Conservation (phyloP, 2,113 vertebrate genomes). For the Emberiza fucata region DNA sequence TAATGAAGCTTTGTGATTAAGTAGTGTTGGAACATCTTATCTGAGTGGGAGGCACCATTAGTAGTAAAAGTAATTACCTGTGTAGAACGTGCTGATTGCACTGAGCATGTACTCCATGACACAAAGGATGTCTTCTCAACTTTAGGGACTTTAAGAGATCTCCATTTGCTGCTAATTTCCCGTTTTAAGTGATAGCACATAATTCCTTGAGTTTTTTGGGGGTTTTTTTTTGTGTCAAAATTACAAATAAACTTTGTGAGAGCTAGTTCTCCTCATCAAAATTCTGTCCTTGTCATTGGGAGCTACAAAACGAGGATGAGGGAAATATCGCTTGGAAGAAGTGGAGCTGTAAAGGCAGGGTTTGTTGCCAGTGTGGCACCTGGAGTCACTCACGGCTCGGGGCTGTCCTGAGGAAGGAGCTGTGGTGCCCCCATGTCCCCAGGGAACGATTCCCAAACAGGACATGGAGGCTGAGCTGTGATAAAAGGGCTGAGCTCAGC, state of each 20-base stretch:
- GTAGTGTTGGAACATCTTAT: conserved; percentile 81
- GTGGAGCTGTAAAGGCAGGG: not conserved
- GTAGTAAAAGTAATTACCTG: conserved; percentile 92
- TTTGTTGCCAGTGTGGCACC: not conserved
- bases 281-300: not conserved
- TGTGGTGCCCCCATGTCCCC: not conserved
- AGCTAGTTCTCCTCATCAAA: not conserved
- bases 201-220: conserved; percentile 28
- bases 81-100: conserved; percentile 79
- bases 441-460: not conserved
- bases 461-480: not conserved
- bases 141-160: conserved; percentile 59
- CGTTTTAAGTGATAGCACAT: conserved; percentile 54
- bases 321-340: not conserved
- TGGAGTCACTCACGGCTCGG: not conserved
- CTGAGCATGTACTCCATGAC: conserved; percentile 77
- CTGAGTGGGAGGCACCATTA: conserved; percentile 87
- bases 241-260: conserved; percentile 50
- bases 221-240: not conserved
- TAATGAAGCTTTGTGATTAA: conserved; percentile 91
- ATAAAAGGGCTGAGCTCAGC: not conserved
- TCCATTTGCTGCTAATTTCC: conserved; percentile 69
- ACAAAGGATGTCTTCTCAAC: conserved; percentile 53
- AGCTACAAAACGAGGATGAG: not conserved
- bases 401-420: not conserved